Evolutionary conservation across 2,888 invertebrate genomes (phyloP), one percentile per base, ranked within the genome.

Genomic region (Trachelus stipa): DNA sequence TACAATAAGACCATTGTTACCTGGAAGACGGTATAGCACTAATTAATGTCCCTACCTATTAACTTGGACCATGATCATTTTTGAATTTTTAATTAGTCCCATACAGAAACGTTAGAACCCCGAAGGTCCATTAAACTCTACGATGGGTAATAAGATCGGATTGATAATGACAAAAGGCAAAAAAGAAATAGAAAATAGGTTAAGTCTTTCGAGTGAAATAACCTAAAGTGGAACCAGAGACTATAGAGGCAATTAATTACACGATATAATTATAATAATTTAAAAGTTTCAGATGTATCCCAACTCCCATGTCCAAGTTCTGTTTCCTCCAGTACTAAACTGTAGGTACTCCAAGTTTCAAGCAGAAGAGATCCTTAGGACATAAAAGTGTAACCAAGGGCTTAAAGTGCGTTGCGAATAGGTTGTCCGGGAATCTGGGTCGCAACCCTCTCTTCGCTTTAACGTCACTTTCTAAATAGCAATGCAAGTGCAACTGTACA

Each of bases 241-340:
- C 56, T 56, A 23, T 56, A 23, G 56, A 23, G 56, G 23, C 56
- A 56, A 79, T 78, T 77, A 77, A 79, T 76, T 74, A 74, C 73
- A 56, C 74, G 40, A n/a, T 68, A 68, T 74, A 74, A 68, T 79
- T 74, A 75, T 78, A 76, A 73, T 74, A 80, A 76, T 80, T 74
- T 69, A 69, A 56, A 56, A 56, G 56, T 56, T 56, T 23, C 9
- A 23, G 1, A 15, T 9, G 4, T 15, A 9, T 56, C 56, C 56
- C 56, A 56, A 56, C 56, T 9, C 56, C 56, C 9, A 56, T 23
- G 56, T 23, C 9, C 56, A 23, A 56, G 56, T 56, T 56, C 56
- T 2, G 56, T 9, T 56, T 56, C 23, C 56, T 9, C 9, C 0
- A 23, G 56, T 9, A 23, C 23, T 56, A 23, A 56, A 56, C 56